Percentiles rank a stretch among this genome's conserved stretches.
Evolutionary conservation across 2,888 invertebrate species (phyloP).

Genomic region (Congeria kusceri): DNA sequence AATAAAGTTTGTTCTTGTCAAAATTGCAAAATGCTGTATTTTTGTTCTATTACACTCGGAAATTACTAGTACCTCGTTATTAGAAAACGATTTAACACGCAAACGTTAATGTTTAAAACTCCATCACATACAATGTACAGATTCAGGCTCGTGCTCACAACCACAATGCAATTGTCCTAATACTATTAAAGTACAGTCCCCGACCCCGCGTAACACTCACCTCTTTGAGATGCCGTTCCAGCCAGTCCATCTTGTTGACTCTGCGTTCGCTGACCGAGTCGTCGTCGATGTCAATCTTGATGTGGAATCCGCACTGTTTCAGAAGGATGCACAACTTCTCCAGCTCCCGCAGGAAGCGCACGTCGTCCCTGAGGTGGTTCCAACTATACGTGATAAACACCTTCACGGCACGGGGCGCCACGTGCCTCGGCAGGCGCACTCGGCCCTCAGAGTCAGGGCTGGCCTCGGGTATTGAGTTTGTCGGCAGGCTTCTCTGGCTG

Average conservation of each 20-base stretch:
- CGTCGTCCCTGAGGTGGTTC: not conserved
- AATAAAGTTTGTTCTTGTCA: too few species aligned
- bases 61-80: too few species aligned
- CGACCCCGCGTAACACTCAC: not conserved
- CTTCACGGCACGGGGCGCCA: not conserved
- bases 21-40: too few species aligned
- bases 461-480: too few species aligned
- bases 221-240: not conserved
- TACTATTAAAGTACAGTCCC: too few species aligned
- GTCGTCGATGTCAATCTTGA: not conserved
- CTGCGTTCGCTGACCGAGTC: not conserved
- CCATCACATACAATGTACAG: too few species aligned
- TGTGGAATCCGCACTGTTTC: not conserved
- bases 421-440: not conserved
- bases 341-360: not conserved
- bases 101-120: too few species aligned
- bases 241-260: not conserved
- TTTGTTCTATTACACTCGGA: too few species aligned
- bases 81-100: too few species aligned
- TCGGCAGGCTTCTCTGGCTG: too few species aligned
- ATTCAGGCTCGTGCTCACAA: too few species aligned
- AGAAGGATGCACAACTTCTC: not conserved
- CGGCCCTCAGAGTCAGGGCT: not conserved
- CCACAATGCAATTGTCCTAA: too few species aligned
- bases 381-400: not conserved